Conservation (phyloP, 1,140 invertebrate species). For the Tenebrio molitor region DNA sequence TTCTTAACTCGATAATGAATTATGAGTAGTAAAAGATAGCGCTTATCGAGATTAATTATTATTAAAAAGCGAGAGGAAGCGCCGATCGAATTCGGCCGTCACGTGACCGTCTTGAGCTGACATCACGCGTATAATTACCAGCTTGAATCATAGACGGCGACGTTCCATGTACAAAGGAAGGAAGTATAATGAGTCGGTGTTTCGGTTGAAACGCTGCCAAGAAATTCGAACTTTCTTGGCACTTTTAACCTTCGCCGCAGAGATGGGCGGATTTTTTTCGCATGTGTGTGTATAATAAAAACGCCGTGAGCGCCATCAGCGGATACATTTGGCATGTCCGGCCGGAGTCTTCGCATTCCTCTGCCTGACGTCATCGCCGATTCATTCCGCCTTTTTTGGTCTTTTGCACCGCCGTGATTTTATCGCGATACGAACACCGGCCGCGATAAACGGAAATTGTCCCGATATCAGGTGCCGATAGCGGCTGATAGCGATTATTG, state of each 20-base stretch:
- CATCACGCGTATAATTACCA: slow-evolving; percentile 6
- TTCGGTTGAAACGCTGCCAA: slow-evolving; percentile 40
- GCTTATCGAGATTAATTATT: slow-evolving; percentile 10
- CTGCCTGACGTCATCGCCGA: slow-evolving; percentile 21
- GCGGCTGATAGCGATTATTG: no score
- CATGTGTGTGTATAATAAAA: slow-evolving; percentile 29
- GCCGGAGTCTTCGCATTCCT: slow-evolving; percentile 42
- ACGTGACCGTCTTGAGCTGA: neutral
- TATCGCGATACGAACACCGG: no score
- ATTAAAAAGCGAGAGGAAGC: neutral
- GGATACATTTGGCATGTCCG: slow-evolving; percentile 47
- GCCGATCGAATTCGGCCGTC: neutral
- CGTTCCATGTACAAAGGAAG: slow-evolving; percentile 36
- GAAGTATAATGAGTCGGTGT: slow-evolving; percentile 16
- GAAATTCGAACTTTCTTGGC: slow-evolving; percentile 41
- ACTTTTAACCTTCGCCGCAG: slow-evolving; percentile 12
- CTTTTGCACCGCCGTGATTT: neutral
- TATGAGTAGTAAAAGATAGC: neutral
- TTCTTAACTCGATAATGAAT: slow-evolving; percentile 12
- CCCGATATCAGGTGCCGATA: no score
- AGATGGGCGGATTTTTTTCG: slow-evolving; percentile 22
- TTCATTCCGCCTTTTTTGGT: slow-evolving; percentile 30
- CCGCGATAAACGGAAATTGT: no score
- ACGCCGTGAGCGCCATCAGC: slow-evolving; percentile 26
- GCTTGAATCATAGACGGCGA: neutral